Conservation (phyloP, 2,888 invertebrate genomes). For the Hyles lineata region DNA sequence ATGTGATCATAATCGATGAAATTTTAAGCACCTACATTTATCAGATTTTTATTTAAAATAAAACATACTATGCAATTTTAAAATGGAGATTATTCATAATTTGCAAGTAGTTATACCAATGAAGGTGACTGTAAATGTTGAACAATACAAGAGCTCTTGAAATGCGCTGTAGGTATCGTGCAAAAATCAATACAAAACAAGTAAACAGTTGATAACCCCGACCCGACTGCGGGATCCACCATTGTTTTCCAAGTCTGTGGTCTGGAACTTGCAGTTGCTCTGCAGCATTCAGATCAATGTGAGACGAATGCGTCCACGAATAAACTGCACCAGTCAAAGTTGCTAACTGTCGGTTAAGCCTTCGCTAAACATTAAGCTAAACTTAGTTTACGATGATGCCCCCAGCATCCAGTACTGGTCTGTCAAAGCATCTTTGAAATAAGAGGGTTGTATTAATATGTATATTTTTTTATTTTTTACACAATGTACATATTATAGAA, state of each 20-base stretch:
- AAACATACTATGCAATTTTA: too few relatives aligned
- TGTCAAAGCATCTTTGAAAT: background rate
- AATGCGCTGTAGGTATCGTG: background rate
- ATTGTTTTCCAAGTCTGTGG: conserved; percentile 34
- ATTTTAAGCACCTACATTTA: too few relatives aligned
- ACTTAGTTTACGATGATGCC: conserved; percentile 66
- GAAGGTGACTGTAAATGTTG: too few relatives aligned
- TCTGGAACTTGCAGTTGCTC: conserved; percentile 28
- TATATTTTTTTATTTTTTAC: too few relatives aligned
- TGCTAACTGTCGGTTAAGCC: conserved; percentile 56
- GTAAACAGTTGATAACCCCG: background rate
- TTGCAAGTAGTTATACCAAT: too few relatives aligned
- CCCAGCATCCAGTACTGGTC: conserved; percentile 37
- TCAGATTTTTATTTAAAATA: too few relatives aligned
- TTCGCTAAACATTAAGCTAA: conserved; percentile 59
- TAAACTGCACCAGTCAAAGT: conserved; percentile 44
- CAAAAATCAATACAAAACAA: background rate
- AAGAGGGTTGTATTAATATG: background rate
- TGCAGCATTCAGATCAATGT: conserved; percentile 16
- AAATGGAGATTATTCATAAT: too few relatives aligned
- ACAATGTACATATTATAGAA: too few relatives aligned
- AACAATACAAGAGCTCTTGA: too few relatives aligned
- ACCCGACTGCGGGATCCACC: background rate
- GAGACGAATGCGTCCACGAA: conserved; percentile 34
- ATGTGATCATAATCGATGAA: too few relatives aligned